These are phyloP conservation scores for Heterodera carotae DNA, from an alignment of 1,140 invertebrate species.

Conservation along the genomic window DNA sequence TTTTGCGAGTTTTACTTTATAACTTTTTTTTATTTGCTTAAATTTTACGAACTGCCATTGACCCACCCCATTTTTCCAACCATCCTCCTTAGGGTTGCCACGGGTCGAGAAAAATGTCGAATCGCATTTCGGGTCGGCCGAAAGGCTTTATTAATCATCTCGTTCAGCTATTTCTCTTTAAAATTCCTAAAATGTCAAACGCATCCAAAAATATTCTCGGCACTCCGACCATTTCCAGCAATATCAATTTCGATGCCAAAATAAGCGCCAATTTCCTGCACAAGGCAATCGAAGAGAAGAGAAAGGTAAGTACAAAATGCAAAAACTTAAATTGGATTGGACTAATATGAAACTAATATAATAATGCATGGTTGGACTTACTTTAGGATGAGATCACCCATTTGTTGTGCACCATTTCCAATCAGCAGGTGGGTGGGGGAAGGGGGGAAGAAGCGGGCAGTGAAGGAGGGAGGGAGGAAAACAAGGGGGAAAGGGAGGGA, in stretches of 20 bases:
- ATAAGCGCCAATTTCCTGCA: constrained; percentile 82
- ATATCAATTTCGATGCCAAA: constrained; percentile 81
- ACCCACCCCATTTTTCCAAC: no score
- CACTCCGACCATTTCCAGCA: constrained; percentile 72
- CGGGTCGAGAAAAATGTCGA: no score
- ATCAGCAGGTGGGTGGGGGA: constrained; percentile 72
- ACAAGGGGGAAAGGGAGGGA: no score
- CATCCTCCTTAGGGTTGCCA: no score
- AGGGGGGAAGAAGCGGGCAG: constrained; percentile 87
- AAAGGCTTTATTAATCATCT: no score
- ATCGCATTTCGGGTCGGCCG: no score
- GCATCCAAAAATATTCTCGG: constrained; percentile 8
- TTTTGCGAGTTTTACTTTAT: no score
- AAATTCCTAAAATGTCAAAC: not conserved
- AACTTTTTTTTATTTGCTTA: no score
- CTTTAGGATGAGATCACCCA: constrained; percentile 3
- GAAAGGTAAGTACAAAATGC: constrained; percentile 24
- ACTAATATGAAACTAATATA: not conserved
- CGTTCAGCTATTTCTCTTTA: no score
- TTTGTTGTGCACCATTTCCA: constrained; percentile 9
- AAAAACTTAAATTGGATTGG: not conserved
- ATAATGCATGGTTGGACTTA: no score
- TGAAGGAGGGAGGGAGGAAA: no score
- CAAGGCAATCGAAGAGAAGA: constrained; percentile 84
- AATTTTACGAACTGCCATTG: no score